Evolutionary conservation across 1,140 invertebrate species (phyloP).

Genomic region (Gyrodactylus salaris): DNA sequence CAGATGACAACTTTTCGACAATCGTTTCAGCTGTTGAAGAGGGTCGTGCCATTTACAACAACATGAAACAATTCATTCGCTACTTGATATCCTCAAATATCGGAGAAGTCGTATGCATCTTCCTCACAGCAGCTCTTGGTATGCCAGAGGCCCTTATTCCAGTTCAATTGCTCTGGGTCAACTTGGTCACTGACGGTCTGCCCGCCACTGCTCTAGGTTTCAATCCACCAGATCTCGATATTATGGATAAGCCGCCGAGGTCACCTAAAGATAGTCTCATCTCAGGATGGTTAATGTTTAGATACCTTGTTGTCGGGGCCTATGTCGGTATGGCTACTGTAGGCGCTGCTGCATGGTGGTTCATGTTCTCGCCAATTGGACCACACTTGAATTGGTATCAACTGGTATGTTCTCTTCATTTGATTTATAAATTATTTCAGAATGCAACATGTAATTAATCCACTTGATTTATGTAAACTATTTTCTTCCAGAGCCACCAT

Average conservation of each 20-base stretch:
- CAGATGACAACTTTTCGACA: slow-evolving; percentile 97
- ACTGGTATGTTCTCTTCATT: slow-evolving; percentile 26
- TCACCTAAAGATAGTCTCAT: slow-evolving; percentile 86
- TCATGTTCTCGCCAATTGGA: slow-evolving; percentile 62
- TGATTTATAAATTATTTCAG: background rate
- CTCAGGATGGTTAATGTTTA: slow-evolving; percentile 98
- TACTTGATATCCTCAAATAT: slow-evolving; percentile 99
- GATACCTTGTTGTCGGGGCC: slow-evolving; percentile 60
- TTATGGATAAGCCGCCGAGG: slow-evolving; percentile 87
- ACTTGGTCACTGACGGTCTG: slow-evolving; percentile 95
- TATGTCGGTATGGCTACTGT: slow-evolving; percentile 85
- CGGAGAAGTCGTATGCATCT: slow-evolving; percentile 56
- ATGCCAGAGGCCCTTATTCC: slow-evolving; percentile 95
- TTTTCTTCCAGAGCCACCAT: no score
- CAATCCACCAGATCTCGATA: slow-evolving; percentile 96
- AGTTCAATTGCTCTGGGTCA: slow-evolving; percentile 95
- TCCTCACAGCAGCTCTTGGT: slow-evolving; percentile 92
- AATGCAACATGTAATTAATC: no score
- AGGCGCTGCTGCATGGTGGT: slow-evolving; percentile 95
- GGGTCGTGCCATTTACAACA: slow-evolving; percentile 69
- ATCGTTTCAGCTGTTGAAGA: slow-evolving; percentile 98
- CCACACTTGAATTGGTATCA: slow-evolving; percentile 86
- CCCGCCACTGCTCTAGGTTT: slow-evolving; percentile 96
- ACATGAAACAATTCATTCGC: slow-evolving; percentile 99
- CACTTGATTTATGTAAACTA: no score